These are phyloP conservation scores for Cantharis lateralis DNA, from an alignment of 2,888 invertebrate genomes.

Conservation along the genomic window DNA sequence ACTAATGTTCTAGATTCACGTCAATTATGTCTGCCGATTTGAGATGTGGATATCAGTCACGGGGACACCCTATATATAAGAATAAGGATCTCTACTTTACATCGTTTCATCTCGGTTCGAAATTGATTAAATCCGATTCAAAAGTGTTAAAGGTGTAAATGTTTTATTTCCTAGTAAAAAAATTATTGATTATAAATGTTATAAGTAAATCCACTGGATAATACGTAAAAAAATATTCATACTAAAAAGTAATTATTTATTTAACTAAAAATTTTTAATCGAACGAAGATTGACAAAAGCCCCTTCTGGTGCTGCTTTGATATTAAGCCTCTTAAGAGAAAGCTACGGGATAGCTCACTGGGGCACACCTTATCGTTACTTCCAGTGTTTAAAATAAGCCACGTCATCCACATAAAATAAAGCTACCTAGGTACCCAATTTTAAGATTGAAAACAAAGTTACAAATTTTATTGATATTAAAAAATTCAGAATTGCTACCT, in stretches of 20 bases:
- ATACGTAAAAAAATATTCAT: neutral
- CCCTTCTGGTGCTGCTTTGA: neutral
- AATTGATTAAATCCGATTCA: too few species aligned
- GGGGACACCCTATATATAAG: too few species aligned
- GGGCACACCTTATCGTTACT: neutral
- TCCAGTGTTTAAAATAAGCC: neutral
- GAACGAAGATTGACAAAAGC: neutral
- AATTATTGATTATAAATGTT: neutral
- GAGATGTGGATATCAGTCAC: too few species aligned
- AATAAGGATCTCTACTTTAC: too few species aligned
- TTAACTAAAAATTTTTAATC: neutral
- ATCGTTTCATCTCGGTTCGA: too few species aligned
- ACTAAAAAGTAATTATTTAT: neutral
- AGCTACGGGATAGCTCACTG: neutral
- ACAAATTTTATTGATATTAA: neutral
- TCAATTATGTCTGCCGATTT: too few species aligned
- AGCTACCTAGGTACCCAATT: neutral
- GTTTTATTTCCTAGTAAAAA: neutral
- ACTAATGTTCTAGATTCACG: too few species aligned
- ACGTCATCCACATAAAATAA: neutral
- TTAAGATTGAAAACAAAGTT: neutral
- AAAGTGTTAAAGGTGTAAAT: too few species aligned
- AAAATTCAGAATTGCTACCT: neutral
- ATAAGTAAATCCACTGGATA: neutral
- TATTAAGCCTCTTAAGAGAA: neutral